Conservation (phyloP, 1,140 invertebrate genomes). For the Cardiocondyla obscurior region DNA sequence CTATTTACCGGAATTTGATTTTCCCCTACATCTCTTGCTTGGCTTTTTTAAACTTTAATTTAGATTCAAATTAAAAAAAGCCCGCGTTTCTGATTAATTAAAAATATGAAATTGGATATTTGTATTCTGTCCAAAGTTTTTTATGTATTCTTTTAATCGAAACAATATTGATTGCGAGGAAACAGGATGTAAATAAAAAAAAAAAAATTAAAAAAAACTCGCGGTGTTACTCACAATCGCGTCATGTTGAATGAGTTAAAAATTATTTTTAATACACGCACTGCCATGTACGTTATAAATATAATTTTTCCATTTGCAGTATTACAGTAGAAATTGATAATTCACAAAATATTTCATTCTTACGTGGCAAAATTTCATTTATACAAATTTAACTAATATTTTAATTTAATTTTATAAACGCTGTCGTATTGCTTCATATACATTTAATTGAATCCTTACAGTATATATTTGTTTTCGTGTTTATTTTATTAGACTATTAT, state of each 20-base stretch:
- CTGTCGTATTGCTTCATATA: neutral
- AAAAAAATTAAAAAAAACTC: neutral
- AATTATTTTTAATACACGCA: neutral
- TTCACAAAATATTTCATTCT: neutral
- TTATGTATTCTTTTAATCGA: neutral
- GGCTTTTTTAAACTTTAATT: neutral
- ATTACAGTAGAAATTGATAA: too few relatives aligned
- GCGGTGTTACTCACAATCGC: neutral
- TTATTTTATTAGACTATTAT: neutral
- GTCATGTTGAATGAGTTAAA: neutral
- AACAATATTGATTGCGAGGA: neutral
- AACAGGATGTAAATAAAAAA: neutral
- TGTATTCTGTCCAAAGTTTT: neutral
- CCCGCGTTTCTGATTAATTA: neutral
- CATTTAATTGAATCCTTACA: neutral
- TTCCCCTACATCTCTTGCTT: neutral
- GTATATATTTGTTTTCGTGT: neutral
- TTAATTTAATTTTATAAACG: slow-evolving; percentile 3
- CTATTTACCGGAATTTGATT: neutral
- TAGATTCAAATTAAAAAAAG: neutral
- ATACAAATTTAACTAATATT: neutral
- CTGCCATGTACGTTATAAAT: too few relatives aligned
- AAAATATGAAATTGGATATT: neutral
- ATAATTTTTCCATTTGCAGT: neutral
- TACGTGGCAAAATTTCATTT: neutral